Percentiles rank a stretch among this genome's conserved stretches.
Evolutionary conservation across 2,888 invertebrate species (phyloP).

Genomic region (Pollenia griseotomentosa): DNA sequence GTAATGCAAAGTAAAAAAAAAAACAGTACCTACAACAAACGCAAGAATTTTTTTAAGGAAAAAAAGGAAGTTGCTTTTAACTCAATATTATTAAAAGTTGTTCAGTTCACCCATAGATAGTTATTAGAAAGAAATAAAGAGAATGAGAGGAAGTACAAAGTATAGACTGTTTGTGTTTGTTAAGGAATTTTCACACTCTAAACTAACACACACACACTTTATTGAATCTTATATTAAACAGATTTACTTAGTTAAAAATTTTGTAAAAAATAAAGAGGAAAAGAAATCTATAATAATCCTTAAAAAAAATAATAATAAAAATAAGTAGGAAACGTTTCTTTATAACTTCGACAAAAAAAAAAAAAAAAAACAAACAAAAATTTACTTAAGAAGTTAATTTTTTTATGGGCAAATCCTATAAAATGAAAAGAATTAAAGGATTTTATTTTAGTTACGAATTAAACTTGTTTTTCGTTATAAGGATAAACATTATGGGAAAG

Average conservation of each 20-base stretch:
- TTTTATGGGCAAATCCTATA: background rate
- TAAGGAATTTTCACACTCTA: conserved; percentile 71
- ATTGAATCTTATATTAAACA: conserved; percentile 14
- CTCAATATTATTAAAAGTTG: conserved; percentile 66
- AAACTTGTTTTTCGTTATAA: conserved; percentile 26
- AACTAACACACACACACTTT: conserved; percentile 56
- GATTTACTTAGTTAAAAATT: conserved; percentile 62
- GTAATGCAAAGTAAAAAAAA: conserved; percentile 36
- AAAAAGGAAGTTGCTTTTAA: conserved; percentile 66
- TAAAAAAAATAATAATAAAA: conserved; percentile 69
- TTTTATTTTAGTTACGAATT: conserved; percentile 42
- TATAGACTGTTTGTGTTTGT: conserved; percentile 53
- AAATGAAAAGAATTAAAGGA: conserved; percentile 49
- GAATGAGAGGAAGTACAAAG: background rate
- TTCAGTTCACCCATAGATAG: conserved; percentile 16
- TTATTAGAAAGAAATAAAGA: background rate
- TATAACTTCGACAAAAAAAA: conserved; percentile 11
- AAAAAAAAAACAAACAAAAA: conserved; percentile 33
- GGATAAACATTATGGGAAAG: background rate
- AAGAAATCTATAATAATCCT: conserved; percentile 71
- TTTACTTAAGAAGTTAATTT: conserved; percentile 52
- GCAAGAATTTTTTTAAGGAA: background rate
- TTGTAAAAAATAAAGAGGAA: conserved; percentile 5
- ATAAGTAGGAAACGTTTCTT: conserved; percentile 26
- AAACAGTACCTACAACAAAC: conserved; percentile 48